Percentiles rank a stretch among this genome's conserved stretches.
These are phyloP conservation scores for Pomacea canaliculata DNA, from an alignment of 2,888 invertebrate genomes.

Conservation along the genomic window DNA sequence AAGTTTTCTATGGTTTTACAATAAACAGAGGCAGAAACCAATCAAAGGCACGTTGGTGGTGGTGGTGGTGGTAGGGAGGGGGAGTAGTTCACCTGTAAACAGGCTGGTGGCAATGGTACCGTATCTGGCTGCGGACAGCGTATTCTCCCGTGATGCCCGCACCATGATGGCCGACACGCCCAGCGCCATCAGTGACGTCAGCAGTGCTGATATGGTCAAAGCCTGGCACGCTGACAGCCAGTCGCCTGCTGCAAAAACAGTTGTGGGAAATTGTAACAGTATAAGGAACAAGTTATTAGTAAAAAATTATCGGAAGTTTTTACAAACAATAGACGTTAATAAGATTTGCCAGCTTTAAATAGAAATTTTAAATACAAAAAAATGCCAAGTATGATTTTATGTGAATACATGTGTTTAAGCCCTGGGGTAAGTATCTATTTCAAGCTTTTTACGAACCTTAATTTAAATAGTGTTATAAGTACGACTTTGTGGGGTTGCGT, in stretches of 20 bases:
- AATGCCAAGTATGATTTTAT: too few relatives aligned
- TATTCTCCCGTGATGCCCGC: background rate
- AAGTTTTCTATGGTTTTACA: too few relatives aligned
- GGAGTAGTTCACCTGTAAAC: background rate
- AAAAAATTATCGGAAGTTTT: background rate
- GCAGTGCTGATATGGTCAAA: slow-evolving; percentile 6
- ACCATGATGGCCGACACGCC: slow-evolving; percentile 3
- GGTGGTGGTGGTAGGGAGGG: too few relatives aligned
- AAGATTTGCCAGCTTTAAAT: background rate
- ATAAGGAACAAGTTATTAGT: background rate
- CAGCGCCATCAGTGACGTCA: background rate
- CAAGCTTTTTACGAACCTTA: too few relatives aligned
- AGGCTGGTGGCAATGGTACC: slow-evolving; percentile 1
- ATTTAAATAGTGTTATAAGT: too few relatives aligned
- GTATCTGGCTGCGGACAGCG: background rate
- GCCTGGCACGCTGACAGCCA: slow-evolving; percentile 12
- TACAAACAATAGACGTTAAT: background rate
- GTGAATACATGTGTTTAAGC: too few relatives aligned
- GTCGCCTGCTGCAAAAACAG: background rate
- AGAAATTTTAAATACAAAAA: too few relatives aligned
- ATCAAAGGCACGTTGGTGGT: too few relatives aligned
- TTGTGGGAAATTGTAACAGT: background rate
- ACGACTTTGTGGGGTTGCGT: too few relatives aligned
- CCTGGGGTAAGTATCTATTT: too few relatives aligned
- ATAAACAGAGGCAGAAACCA: too few relatives aligned